phyloP scores from a whole-genome alignment of 2,888 invertebrate genomes.

The Tenthredo amoena region DNA sequence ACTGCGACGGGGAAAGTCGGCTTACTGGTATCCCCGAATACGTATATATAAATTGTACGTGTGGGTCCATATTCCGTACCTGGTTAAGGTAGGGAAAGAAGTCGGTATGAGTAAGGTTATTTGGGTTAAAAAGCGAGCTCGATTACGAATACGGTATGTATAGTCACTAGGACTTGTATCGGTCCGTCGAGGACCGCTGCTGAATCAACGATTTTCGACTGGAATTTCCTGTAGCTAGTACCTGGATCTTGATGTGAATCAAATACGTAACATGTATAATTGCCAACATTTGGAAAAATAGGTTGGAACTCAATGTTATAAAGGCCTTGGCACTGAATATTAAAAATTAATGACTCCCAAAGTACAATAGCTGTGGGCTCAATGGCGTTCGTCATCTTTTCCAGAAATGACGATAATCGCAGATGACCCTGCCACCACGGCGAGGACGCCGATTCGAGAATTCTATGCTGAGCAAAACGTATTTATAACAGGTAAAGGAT shows the following conservation, averaged over 20 bases:
- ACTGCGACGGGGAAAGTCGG: slow-evolving; percentile 77
- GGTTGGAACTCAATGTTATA: background rate
- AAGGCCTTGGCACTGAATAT: background rate
- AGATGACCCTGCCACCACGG: slow-evolving; percentile 58
- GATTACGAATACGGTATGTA: background rate
- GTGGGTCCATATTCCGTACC: background rate
- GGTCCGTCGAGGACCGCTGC: background rate
- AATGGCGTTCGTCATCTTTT: slow-evolving; percentile 36
- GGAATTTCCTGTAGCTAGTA: background rate
- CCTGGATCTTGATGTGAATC: background rate
- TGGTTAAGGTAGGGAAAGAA: background rate
- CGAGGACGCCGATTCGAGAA: slow-evolving; percentile 78
- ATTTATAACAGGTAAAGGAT: slow-evolving; percentile 80
- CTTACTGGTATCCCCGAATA: background rate
- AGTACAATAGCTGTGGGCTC: background rate
- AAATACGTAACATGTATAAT: background rate
- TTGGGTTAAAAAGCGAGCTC: slow-evolving; percentile 7
- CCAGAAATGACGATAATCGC: slow-evolving; percentile 63
- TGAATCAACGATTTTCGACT: background rate
- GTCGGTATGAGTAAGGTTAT: slow-evolving; percentile 25
- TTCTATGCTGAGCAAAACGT: slow-evolving; percentile 82
- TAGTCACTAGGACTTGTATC: background rate
- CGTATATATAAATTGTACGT: background rate
- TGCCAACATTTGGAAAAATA: background rate
- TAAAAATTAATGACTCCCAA: background rate